Evolutionary conservation across 2,113 vertebrate genomes (phyloP).

Genomic region (Muntiacus reevesi): DNA sequence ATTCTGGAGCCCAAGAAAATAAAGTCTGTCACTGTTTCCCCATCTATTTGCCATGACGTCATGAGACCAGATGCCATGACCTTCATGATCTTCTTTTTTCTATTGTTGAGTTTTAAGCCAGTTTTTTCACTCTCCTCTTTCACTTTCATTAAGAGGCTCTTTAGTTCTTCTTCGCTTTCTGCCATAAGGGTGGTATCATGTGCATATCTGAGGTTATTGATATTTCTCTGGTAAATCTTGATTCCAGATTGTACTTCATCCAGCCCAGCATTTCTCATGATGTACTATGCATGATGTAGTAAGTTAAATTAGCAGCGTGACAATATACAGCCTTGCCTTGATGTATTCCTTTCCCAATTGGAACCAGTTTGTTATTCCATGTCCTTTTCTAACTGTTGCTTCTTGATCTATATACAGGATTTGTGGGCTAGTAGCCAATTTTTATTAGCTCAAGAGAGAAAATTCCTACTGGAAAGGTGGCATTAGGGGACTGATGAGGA

Average conservation of each 20-base stretch:
- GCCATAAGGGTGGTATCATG: not conserved
- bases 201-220: not conserved
- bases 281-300: not conserved
- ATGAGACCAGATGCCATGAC: not conserved
- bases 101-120: not conserved
- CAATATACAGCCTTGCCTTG: not conserved
- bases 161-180: not conserved
- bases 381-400: not conserved
- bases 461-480: not conserved
- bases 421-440: not conserved
- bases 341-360: not conserved
- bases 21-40: not conserved
- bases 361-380: not conserved
- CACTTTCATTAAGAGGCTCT: not conserved
- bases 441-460: not conserved
- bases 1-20: not conserved
- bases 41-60: not conserved
- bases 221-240: not conserved
- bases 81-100: not conserved
- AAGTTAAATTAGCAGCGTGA: not conserved
- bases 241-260: not conserved
- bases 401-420: not conserved
- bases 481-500: not conserved
- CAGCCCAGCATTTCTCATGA: not conserved
- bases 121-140: not conserved